A percentile compares a stretch with the other conserved stretches of the same genome.
These are phyloP conservation scores for Cepphus grylle DNA, from an alignment of 2,113 vertebrate genomes.

Conservation along the genomic window DNA sequence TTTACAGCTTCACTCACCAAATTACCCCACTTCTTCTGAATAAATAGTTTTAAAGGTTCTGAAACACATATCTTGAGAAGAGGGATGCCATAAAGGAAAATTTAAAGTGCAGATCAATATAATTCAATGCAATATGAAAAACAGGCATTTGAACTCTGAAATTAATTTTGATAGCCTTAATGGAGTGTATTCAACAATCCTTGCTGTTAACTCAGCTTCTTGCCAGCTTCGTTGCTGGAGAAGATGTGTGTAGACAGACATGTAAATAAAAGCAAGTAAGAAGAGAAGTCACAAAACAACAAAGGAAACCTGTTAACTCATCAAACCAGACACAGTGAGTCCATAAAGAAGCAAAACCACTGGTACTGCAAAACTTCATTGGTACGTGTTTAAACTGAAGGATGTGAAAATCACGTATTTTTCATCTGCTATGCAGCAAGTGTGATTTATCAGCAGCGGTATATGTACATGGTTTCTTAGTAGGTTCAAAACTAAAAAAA, in stretches of 20 bases:
- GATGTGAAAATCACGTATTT: neutral
- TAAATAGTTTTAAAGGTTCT: neutral
- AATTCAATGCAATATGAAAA: neutral
- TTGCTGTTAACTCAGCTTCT: neutral
- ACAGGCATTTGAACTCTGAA: neutral
- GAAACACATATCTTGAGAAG: neutral
- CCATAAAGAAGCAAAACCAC: neutral
- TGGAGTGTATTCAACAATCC: neutral
- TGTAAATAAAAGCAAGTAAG: neutral
- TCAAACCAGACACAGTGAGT: neutral
- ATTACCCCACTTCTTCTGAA: neutral
- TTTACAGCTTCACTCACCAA: neutral
- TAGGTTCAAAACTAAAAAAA: neutral
- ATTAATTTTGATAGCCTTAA: neutral
- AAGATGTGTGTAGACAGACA: fast-evolving
- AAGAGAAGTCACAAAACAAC: neutral
- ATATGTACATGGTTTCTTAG: neutral
- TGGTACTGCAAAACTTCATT: neutral
- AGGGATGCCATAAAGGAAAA: neutral
- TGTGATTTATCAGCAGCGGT: fast-evolving
- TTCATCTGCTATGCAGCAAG: neutral
- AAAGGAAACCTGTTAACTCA: neutral
- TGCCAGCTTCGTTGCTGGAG: neutral
- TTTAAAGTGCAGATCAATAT: neutral
- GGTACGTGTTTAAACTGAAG: neutral